These are phyloP conservation scores for Naso thynnoides DNA, from an alignment of 2,797 vertebrate species.

Conservation along the genomic window DNA sequence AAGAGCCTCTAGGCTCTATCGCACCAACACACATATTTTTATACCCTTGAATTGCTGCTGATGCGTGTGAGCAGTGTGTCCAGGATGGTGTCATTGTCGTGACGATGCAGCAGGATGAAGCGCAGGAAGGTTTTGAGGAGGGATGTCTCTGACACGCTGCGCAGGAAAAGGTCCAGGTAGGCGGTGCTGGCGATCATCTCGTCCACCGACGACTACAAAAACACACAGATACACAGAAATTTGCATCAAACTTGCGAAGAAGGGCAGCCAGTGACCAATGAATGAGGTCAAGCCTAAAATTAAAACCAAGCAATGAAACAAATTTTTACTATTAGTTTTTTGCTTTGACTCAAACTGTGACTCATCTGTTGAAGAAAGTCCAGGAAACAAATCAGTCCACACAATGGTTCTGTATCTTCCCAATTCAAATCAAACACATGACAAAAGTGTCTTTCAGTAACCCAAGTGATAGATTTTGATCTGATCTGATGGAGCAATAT, in stretches of 20 bases:
- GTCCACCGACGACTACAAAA: constrained; percentile 91
- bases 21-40: neutral
- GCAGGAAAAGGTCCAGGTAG: constrained; percentile 97
- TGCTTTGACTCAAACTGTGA: constrained; percentile 11
- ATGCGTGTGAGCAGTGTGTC: constrained; percentile 95
- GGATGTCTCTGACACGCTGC: constrained; percentile 91
- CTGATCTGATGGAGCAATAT: no score
- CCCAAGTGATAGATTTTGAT: neutral
- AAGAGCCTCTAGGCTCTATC: constrained; percentile 11
- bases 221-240: constrained; percentile 1
- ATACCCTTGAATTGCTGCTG: constrained; percentile 92
- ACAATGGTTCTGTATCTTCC: neutral
- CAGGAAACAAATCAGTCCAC: constrained; percentile 7
- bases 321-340: neutral
- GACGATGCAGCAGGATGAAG: constrained; percentile 94
- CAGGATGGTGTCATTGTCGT: constrained; percentile 94
- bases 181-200: constrained; percentile 98
- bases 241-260: neutral
- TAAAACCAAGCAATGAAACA: constrained; percentile 5
- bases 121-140: constrained; percentile 96
- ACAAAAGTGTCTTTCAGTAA: neutral
- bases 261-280: neutral
- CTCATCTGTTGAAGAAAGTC: constrained; percentile 27
- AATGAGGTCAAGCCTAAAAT: neutral
- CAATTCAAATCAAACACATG: neutral